Evolutionary conservation across 2,888 invertebrate species (phyloP), one percentile per base, ranked within the genome.

Genomic region (Cephus nigrinus): DNA sequence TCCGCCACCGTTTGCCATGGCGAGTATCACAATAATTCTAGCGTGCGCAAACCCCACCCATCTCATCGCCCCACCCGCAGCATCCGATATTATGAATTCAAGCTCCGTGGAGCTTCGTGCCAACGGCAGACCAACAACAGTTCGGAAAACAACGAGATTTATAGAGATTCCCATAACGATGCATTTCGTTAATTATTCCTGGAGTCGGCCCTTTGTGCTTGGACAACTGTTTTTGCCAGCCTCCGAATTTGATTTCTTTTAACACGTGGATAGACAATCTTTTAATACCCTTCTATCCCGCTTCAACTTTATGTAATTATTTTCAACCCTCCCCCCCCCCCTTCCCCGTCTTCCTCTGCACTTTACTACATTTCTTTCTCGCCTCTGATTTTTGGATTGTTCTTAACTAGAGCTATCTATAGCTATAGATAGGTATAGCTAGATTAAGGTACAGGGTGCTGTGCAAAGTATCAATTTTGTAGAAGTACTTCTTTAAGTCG

Each of bases 151-250:
- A 84, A 80, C 80, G 80, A 81, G 84, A 87, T 86, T 86, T 86
- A 87, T 86, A 81, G 86, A 40, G 36, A 40, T 77, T 68, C 74
- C 75, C 78, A 80, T 82, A 85, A 85, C 84, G 84, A 84, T 84
- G 85, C 86, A 85, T 86, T 87, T 85, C 84, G 87, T 85, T 87
- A 86, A 87, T 86, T 86, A 86, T 86, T 87, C 86, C 83, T 85
- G 80, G 80, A 84, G 80, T 82, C 11, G 32, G 40, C 15, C 4
- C 15, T 40, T 15, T 40, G 15, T 40, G 40, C 40, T 40, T 15
- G 40, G 40, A 12, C 15, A 40, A 12, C 15, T 40, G 12, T 40
- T 40, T 40, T 40, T 15, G 12, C 40, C 15, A 4, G 12, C 12
- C 36, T 36, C 36, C 36, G 15, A 40, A 4, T 12, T 40, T 12